Percentiles rank a stretch among this genome's conserved stretches.
These are phyloP conservation scores for Zootermopsis nevadensis DNA, from an alignment of 2,888 invertebrate genomes.

Conservation along the genomic window DNA sequence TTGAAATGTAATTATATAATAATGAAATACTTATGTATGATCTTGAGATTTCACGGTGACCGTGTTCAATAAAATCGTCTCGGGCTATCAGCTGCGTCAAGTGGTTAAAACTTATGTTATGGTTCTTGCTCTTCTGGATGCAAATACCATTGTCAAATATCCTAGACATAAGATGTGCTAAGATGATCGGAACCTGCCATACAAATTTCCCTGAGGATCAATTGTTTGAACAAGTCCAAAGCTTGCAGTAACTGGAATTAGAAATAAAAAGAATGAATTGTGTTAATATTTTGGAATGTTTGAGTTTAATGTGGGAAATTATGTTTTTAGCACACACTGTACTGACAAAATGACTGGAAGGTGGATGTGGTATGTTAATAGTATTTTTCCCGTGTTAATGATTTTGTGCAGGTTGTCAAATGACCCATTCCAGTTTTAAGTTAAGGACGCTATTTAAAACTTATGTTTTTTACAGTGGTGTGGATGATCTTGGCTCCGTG, in stretches of 20 bases:
- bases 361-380: background rate
- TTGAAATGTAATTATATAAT: constrained; percentile 3
- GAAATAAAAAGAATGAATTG: background rate
- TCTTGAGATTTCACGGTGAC: background rate
- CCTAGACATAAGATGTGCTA: background rate
- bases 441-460: background rate
- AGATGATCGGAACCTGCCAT: background rate
- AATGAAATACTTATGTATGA: background rate
- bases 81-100: too few species aligned
- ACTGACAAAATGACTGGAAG: background rate
- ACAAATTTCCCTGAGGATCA: constrained; percentile 57
- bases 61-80: too few species aligned
- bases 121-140: background rate
- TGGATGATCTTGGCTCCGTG: too few species aligned
- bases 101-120: too few species aligned
- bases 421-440: background rate
- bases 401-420: background rate
- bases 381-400: background rate
- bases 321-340: background rate
- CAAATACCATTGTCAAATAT: background rate
- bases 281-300: too few species aligned
- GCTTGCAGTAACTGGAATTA: constrained; percentile 68
- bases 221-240: constrained; percentile 72
- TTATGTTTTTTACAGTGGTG: too few species aligned
- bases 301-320: background rate